Evolutionary conservation across 1,140 invertebrate species (phyloP), one percentile per base, ranked within the genome.

Genomic region (Pogonognathellus flavescens): DNA sequence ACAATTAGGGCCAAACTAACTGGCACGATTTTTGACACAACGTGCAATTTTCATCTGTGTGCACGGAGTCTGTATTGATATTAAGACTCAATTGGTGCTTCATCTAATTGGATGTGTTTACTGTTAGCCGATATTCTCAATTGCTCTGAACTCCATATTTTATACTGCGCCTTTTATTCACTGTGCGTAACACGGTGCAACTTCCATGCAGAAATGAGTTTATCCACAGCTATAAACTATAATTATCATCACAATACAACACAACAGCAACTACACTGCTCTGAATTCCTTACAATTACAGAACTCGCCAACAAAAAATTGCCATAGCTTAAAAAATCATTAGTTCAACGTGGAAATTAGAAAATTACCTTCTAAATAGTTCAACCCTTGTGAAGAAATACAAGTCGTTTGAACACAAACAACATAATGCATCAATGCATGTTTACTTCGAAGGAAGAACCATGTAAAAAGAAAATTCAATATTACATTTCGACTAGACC

Each of bases 1-100:
- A 25, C 62, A 66, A 66, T 66, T 66, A 66, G 22, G 62, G 62
- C 62, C 62, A 66, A 10, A 66, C 62, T 66, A 66, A 66, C 62
- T 25, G 22, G 62, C 62, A 66, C 62, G 62, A 66, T 66, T 66
- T 66, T 25, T 66, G 20, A 66, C 62, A 66, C 62, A 66, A 66
- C 25, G 62, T 66, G 62, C 62, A 66, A 66, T 66, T 66, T 62
- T 66, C 62, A 66, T 25, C 62, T 31, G 62, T 62, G 25, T 66
- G 62, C 25, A 66, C 62, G 22, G 22, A 66, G 25, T 41, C 31
- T 41, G 62, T 66, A 25, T 66, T 66, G 25, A 20, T 66, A 66
- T 62, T 25, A 66, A 66, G 62, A 25, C 62, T 20, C 62, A 66
- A 66, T 25, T 66, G 62, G 25, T 66, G 62, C 62, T 66, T 66